phyloP scores from a whole-genome alignment of 2,113 vertebrate species.

The Cryptomyrus ogoouensis region DNA sequence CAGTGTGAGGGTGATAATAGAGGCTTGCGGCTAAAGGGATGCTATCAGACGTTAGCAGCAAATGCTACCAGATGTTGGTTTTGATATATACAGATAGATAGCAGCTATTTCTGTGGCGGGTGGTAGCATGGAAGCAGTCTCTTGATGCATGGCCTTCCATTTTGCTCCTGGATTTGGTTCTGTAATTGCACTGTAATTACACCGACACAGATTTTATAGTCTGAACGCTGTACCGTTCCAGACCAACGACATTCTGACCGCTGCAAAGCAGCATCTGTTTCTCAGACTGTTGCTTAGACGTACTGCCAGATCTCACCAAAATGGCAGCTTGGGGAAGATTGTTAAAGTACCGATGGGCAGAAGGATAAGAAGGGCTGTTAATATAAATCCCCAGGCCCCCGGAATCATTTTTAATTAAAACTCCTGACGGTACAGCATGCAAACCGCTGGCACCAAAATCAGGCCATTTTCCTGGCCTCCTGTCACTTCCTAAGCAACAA shows the following conservation, averaged over 20 bases:
- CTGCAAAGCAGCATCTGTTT: background rate
- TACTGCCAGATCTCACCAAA: background rate
- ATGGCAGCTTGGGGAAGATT: background rate
- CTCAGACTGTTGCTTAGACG: background rate
- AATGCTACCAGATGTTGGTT: background rate
- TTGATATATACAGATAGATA: background rate
- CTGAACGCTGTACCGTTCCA: background rate
- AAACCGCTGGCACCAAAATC: background rate
- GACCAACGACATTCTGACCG: background rate
- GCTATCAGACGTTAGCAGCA: background rate
- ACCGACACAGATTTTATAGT: background rate
- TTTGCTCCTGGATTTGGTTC: background rate
- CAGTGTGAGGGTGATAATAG: background rate
- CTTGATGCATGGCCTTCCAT: background rate
- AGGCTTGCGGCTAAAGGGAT: background rate
- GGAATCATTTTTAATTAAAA: slow-evolving; percentile 3
- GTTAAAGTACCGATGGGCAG: background rate
- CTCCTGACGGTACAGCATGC: background rate
- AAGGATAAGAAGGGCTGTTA: background rate
- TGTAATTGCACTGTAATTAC: background rate
- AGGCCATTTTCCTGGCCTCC: background rate
- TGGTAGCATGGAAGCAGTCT: background rate
- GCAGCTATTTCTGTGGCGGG: background rate
- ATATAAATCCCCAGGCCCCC: background rate
- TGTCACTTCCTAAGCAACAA: background rate